Conservation (phyloP, 2,888 invertebrate genomes). For the Strigamia crassipes region DNA sequence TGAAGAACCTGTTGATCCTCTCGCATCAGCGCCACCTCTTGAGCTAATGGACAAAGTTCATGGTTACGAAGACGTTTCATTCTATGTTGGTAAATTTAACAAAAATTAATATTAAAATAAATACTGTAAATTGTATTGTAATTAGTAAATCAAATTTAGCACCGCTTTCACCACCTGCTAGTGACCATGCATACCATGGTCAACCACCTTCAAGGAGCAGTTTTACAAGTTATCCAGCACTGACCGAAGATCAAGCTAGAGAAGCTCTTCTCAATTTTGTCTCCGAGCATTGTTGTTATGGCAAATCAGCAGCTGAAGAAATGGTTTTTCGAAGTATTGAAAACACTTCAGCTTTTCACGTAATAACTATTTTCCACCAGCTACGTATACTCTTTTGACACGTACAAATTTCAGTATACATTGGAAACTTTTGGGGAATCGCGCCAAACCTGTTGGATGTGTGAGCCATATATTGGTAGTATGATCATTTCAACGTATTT, state of each 20-base stretch:
- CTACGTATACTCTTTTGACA: too few relatives aligned
- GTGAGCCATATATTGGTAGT: slow-evolving; percentile 56
- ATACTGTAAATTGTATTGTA: not conserved
- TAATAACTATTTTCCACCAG: slow-evolving; percentile 54
- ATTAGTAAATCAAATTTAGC: slow-evolving; percentile 50
- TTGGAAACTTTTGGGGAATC: slow-evolving; percentile 58
- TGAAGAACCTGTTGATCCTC: not conserved
- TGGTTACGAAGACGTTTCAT: slow-evolving; percentile 61
- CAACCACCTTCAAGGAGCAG: slow-evolving; percentile 52
- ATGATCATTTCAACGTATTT: not conserved
- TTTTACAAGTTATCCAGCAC: slow-evolving; percentile 52
- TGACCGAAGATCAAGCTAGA: slow-evolving; percentile 60
- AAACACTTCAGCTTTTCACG: slow-evolving; percentile 63
- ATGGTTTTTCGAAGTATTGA: slow-evolving; percentile 61
- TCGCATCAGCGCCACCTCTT: slow-evolving; percentile 56
- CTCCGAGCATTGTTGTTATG: slow-evolving; percentile 63
- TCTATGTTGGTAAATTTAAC: slow-evolving; percentile 58
- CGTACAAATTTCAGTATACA: slow-evolving; percentile 55
- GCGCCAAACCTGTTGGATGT: slow-evolving; percentile 57
- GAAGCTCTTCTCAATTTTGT: slow-evolving; percentile 60
- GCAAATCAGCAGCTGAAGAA: slow-evolving; percentile 60
- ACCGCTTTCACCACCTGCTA: slow-evolving; percentile 54
- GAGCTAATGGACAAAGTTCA: slow-evolving; percentile 60
- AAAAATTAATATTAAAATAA: not conserved
- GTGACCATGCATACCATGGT: slow-evolving; percentile 52